These are phyloP conservation scores for Agriotes lineatus DNA, from an alignment of 2,888 invertebrate genomes.

Conservation along the genomic window DNA sequence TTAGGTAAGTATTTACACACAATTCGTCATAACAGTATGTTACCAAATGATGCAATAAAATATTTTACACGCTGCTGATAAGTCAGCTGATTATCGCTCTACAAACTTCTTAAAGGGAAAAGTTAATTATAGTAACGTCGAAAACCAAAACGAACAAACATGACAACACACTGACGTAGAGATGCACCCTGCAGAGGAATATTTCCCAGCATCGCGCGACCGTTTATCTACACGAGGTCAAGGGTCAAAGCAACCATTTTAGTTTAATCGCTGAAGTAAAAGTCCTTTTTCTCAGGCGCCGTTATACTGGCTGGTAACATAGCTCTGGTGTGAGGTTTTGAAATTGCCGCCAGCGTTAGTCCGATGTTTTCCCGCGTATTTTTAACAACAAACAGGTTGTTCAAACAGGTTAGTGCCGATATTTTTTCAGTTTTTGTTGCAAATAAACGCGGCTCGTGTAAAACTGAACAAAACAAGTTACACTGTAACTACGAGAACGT, in stretches of 20 bases:
- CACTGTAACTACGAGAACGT: not conserved
- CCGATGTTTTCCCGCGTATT: conserved; percentile 19
- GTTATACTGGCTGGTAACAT: too few relatives aligned
- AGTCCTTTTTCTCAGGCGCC: too few relatives aligned
- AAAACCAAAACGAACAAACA: too few relatives aligned
- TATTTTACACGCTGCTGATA: too few relatives aligned
- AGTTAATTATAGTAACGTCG: conserved; percentile 8
- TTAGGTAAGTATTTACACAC: too few relatives aligned
- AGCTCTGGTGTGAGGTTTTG: too few relatives aligned
- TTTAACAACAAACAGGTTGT: conserved; percentile 7
- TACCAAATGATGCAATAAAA: too few relatives aligned
- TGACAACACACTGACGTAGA: too few relatives aligned
- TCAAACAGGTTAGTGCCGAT: not conserved
- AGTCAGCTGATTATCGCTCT: not conserved
- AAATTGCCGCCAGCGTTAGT: too few relatives aligned
- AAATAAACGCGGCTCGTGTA: not conserved
- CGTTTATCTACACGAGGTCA: not conserved
- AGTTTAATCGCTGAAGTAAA: too few relatives aligned
- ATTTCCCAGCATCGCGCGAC: not conserved
- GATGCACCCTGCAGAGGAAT: not conserved
- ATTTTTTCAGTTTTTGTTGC: not conserved
- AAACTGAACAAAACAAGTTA: not conserved
- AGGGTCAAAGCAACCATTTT: too few relatives aligned
- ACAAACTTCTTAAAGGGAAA: not conserved
- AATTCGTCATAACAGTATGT: too few relatives aligned